phyloP scores from a whole-genome alignment of 2,113 vertebrate species.

The Suricata suricatta region DNA sequence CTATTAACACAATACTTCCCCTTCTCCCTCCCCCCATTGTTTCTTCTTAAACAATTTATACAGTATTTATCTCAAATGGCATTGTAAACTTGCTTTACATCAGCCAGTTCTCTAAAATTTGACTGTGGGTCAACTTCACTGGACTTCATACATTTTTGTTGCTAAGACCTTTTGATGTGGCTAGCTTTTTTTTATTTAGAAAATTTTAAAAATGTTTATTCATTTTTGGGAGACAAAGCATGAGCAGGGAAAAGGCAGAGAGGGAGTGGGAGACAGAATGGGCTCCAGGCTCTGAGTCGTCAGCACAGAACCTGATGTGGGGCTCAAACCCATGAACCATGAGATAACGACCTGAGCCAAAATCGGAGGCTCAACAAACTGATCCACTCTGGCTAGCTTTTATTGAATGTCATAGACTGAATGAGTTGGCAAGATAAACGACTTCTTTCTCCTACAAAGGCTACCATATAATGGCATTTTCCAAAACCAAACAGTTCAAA shows the following conservation, averaged over 20 bases:
- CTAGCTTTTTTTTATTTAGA: not conserved
- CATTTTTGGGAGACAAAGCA: no score
- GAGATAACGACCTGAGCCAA: no score
- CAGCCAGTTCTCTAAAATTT: not conserved
- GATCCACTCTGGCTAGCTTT: not conserved
- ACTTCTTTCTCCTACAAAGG: not conserved
- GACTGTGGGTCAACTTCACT: not conserved
- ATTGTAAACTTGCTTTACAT: not conserved
- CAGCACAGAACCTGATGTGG: no score
- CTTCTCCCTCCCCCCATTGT: no score
- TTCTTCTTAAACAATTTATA: not conserved
- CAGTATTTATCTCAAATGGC: not conserved
- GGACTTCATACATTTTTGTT: not conserved
- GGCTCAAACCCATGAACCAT: no score
- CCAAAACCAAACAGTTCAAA: not conserved
- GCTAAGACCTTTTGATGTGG: not conserved
- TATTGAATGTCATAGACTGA: constrained; percentile 4
- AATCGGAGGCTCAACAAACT: no score
- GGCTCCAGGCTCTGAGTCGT: no score
- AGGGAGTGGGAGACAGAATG: no score
- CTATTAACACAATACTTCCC: not conserved
- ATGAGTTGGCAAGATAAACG: not conserved
- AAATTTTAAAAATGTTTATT: no score
- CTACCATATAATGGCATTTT: not conserved
- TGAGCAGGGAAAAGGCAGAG: no score